phyloP scores from a whole-genome alignment of 53 echinoderm and acorn worm genomes.

The Henricia sp. region DNA sequence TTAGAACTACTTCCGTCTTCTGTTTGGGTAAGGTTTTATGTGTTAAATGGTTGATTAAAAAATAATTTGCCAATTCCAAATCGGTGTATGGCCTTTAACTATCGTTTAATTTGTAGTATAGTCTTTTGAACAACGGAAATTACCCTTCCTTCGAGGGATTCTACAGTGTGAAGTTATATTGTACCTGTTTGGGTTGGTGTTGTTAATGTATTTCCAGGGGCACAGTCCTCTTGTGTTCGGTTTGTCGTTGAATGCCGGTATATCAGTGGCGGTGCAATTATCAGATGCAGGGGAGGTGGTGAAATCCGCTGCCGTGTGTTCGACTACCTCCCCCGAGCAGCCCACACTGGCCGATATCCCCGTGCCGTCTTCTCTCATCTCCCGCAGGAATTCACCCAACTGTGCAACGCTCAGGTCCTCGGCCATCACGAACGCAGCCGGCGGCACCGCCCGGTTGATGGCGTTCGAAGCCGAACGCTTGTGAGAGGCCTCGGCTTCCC shows the following conservation, averaged over 20 bases:
- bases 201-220: slow-evolving; percentile 42
- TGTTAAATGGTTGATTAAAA: no score
- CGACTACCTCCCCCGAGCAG: neutral
- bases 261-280: neutral
- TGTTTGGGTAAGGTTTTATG: no score
- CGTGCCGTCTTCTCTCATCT: neutral
- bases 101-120: no score
- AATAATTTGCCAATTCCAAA: no score
- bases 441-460: neutral
- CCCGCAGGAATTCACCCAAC: slow-evolving; percentile 2
- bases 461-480: neutral
- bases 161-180: neutral
- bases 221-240: slow-evolving; percentile 28
- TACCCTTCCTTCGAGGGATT: no score
- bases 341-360: neutral
- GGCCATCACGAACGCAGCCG: slow-evolving; percentile 6
- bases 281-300: neutral
- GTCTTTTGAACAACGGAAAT: no score
- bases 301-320: neutral
- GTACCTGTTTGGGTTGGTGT: slow-evolving; percentile 21
- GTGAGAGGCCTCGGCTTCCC: neutral
- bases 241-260: neutral
- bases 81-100: no score
- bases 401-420: slow-evolving; percentile 16
- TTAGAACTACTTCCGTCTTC: no score